phyloP scores from a whole-genome alignment of 1,140 invertebrate genomes.

The Zaprionus kolodkinae region DNA sequence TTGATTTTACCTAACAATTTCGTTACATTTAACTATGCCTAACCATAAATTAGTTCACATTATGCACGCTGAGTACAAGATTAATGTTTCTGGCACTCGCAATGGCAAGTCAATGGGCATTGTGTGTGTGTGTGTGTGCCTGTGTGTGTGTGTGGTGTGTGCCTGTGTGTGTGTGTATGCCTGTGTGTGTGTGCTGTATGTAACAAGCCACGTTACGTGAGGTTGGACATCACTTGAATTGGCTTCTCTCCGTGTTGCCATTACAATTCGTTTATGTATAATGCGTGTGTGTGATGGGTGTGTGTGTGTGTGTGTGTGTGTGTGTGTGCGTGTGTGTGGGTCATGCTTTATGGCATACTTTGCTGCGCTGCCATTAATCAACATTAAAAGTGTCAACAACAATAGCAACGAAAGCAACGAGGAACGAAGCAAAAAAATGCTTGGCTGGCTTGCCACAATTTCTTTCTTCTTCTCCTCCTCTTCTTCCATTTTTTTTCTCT shows the following conservation, averaged over 20 bases:
- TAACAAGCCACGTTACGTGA: constrained; percentile 3
- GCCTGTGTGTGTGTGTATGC: neutral
- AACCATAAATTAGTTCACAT: neutral
- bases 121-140: constrained; percentile 10
- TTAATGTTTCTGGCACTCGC: neutral
- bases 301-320: too few relatives aligned
- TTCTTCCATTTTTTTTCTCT: neutral
- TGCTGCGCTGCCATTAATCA: constrained; percentile 64
- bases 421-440: constrained; percentile 11
- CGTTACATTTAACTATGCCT: neutral
- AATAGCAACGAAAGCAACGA: constrained; percentile 30
- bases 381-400: constrained; percentile 72
- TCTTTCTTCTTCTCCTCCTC: neutral
- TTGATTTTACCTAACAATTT: neutral
- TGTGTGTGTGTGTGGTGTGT: neutral
- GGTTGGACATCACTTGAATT: constrained; percentile 23
- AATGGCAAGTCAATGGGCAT: constrained; percentile 4
- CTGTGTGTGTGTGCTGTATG: neutral
- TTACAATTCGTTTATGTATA: constrained; percentile 69
- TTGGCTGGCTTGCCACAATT: neutral
- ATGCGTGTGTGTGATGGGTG: neutral
- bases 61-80: constrained; percentile 6
- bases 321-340: constrained; percentile 46
- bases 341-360: constrained; percentile 65
- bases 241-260: constrained; percentile 29